Conservation (phyloP, 2,113 vertebrate genomes). For the Phyllostomus discolor region DNA sequence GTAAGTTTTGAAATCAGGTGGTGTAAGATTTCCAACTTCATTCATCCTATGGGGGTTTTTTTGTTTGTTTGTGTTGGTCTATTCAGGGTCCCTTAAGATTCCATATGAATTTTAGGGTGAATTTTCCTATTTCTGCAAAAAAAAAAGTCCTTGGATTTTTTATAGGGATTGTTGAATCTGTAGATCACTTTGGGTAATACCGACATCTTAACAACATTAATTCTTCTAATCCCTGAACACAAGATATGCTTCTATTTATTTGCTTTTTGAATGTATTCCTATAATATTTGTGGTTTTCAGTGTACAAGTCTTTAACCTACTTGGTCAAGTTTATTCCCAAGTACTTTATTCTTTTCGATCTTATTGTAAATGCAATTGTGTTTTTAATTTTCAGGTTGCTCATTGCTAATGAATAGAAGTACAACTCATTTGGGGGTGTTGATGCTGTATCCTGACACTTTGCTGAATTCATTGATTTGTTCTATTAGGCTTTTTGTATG, state of each 20-base stretch:
- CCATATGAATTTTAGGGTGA: not conserved
- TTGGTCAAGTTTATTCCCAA: not conserved
- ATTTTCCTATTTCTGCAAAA: not conserved
- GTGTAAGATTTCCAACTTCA: not conserved
- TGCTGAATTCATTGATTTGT: not conserved
- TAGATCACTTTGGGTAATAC: not conserved
- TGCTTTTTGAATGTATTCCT: not conserved
- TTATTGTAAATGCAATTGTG: not conserved
- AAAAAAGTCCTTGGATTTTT: not conserved
- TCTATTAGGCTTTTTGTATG: not conserved
- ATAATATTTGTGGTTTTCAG: not conserved
- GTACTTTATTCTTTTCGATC: not conserved
- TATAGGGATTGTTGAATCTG: not conserved
- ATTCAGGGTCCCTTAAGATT: not conserved
- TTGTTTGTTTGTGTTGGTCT: not conserved
- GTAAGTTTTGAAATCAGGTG: too few species aligned
- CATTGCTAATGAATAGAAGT: not conserved
- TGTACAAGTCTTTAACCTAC: not conserved
- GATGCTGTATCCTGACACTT: not conserved
- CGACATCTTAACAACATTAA: too few species aligned
- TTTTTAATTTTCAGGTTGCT: not conserved
- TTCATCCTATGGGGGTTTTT: not conserved
- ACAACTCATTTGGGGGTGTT: not conserved
- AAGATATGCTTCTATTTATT: too few species aligned
- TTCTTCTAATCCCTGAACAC: too few species aligned